phyloP scores from a whole-genome alignment of 1,140 invertebrate species.

The Coenobita brevimanus region DNA sequence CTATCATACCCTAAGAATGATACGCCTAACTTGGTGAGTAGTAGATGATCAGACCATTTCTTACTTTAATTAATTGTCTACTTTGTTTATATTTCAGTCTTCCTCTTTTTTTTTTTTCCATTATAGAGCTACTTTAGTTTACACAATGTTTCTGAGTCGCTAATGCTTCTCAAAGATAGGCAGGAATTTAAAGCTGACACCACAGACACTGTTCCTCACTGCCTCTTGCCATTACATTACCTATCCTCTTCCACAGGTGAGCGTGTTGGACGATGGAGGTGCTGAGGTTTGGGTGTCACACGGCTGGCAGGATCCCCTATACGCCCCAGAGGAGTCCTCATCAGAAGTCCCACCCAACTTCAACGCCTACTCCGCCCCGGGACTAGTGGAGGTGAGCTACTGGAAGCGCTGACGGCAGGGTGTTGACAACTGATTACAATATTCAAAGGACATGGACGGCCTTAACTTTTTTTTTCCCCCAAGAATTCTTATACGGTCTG shows the following conservation, averaged over 20 bases:
- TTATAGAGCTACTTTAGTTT: no score
- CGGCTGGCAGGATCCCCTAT: conserved; percentile 50
- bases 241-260: conserved; percentile 37
- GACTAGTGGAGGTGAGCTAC: conserved; percentile 41
- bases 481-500: neutral
- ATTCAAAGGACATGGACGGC: no score
- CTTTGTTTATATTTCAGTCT: no score
- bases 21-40: conserved; percentile 62
- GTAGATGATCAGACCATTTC: no score
- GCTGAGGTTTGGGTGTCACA: conserved; percentile 55
- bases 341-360: conserved; percentile 58
- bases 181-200: neutral
- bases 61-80: no score
- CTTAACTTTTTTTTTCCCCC: neutral
- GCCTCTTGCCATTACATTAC: neutral
- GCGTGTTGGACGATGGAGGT: conserved; percentile 39
- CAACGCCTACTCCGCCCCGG: conserved; percentile 69
- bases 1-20: conserved; percentile 67
- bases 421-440: neutral
- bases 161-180: no score
- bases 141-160: no score
- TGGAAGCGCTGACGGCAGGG: neutral
- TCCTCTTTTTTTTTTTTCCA: no score
- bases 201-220: neutral
- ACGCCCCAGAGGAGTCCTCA: conserved; percentile 59